Percentiles rank a stretch among this genome's conserved stretches.
Conservation (phyloP, 2,888 invertebrate genomes). For the Scaptodrosophila latifasciaeformis region DNA sequence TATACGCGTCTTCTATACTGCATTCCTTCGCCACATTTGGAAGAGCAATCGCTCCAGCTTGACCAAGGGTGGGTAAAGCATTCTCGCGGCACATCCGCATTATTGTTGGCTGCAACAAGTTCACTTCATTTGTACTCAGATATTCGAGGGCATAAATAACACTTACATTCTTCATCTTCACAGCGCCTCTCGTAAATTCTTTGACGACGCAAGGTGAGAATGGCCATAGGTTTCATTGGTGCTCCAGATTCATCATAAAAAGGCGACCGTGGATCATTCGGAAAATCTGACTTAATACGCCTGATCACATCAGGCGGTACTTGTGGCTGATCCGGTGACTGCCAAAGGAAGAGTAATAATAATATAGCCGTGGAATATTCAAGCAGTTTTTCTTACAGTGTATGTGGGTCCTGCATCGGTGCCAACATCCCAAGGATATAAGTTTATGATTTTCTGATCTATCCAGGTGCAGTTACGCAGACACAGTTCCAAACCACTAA, state of each 20-base stretch:
- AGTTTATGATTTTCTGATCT: constrained; percentile 84
- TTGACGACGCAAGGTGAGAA: constrained; percentile 86
- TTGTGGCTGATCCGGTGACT: constrained; percentile 89
- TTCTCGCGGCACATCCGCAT: constrained; percentile 72
- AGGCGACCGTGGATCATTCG: constrained; percentile 90
- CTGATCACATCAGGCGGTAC: constrained; percentile 90
- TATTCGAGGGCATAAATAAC: accelerated
- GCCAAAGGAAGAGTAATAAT: constrained; percentile 1
- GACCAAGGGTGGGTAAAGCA: constrained; percentile 76
- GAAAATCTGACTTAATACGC: constrained; percentile 88
- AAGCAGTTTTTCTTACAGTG: constrained; percentile 74
- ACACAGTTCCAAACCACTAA: constrained; percentile 93
- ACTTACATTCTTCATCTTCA: constrained; percentile 75
- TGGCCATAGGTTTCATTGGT: constrained; percentile 92
- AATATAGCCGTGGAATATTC: too few species aligned
- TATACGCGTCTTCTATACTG: constrained; percentile 70
- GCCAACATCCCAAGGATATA: constrained; percentile 97
- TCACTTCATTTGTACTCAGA: not conserved
- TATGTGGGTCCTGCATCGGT: constrained; percentile 94
- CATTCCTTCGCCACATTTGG: constrained; percentile 76
- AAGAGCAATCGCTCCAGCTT: constrained; percentile 76
- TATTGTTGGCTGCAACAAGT: constrained; percentile 53
- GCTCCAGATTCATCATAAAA: constrained; percentile 86
- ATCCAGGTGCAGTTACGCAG: constrained; percentile 94
- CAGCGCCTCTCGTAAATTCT: constrained; percentile 88